phyloP scores from a whole-genome alignment of 2,888 invertebrate genomes.

The Deilephila porcellus region DNA sequence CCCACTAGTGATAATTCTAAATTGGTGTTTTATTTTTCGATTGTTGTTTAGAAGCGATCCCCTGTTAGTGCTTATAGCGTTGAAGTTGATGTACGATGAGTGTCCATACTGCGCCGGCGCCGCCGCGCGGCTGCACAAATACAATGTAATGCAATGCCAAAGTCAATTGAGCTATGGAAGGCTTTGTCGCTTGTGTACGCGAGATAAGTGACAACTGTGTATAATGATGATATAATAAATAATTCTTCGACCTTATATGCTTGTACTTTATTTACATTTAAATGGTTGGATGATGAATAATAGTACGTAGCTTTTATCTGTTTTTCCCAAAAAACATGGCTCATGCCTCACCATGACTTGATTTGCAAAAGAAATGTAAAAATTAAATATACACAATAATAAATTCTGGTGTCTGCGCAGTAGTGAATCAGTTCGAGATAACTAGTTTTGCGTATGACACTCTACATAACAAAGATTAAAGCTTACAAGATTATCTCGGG shows the following conservation, averaged over 20 bases:
- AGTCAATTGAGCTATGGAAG: conserved; percentile 84
- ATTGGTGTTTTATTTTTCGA: conserved; percentile 20
- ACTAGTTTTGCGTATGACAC: too few relatives aligned
- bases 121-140: conserved; percentile 67
- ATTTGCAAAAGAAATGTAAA: too few relatives aligned
- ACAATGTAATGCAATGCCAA: conserved; percentile 81
- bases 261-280: conserved; percentile 36
- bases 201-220: conserved; percentile 82
- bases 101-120: conserved; percentile 22
- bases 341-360: too few relatives aligned
- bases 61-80: conserved; percentile 29
- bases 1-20: conserved; percentile 26
- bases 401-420: too few relatives aligned
- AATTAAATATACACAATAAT: too few relatives aligned
- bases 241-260: conserved; percentile 73
- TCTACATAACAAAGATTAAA: too few relatives aligned
- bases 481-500: too few relatives aligned
- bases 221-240: conserved; percentile 79
- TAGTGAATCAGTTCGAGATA: too few relatives aligned
- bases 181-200: conserved; percentile 82
- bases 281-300: too few relatives aligned
- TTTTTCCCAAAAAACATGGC: too few relatives aligned
- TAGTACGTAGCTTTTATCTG: too few relatives aligned
- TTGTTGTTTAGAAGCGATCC: conserved; percentile 21
- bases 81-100: conserved; percentile 12